These are phyloP conservation scores for Melipona bicolor DNA, from an alignment of 2,888 invertebrate species.

Conservation along the genomic window DNA sequence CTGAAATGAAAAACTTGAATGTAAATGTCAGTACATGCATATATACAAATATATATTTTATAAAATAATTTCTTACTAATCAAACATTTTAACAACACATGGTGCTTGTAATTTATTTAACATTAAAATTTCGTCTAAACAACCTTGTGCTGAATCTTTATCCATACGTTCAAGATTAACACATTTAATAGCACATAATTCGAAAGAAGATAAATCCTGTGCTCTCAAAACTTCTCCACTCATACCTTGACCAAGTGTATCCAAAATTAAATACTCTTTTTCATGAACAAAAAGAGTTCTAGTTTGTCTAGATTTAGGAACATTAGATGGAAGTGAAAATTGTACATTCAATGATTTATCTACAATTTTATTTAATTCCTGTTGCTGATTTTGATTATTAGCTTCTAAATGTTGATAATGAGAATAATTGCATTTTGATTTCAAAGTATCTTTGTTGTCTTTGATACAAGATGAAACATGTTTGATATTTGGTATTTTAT, in stretches of 20 bases:
- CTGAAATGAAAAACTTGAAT: constrained; percentile 85
- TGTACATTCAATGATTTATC: constrained; percentile 69
- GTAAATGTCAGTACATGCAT: constrained; percentile 25
- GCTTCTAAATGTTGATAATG: constrained; percentile 28
- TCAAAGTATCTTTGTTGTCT: constrained; percentile 11
- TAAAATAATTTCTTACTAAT: constrained; percentile 89
- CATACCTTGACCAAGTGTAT: constrained; percentile 94
- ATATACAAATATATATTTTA: not conserved
- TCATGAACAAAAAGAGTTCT: constrained; percentile 89
- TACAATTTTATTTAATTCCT: constrained; percentile 24
- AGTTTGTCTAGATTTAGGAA: constrained; percentile 67
- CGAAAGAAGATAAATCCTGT: constrained; percentile 88
- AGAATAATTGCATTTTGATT: constrained; percentile 6
- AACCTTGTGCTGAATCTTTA: constrained; percentile 90
- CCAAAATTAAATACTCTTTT: constrained; percentile 90
- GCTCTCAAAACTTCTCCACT: constrained; percentile 93
- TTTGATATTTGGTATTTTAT: constrained; percentile 19
- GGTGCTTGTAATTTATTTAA: constrained; percentile 93
- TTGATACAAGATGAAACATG: constrained; percentile 20
- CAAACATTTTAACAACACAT: constrained; percentile 93
- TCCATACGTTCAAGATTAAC: constrained; percentile 91
- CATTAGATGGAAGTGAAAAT: constrained; percentile 65
- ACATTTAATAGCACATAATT: constrained; percentile 91
- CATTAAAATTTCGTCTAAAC: constrained; percentile 94
- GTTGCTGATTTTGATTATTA: constrained; percentile 22